These are phyloP conservation scores for Agonopterix alstromeriana DNA, from an alignment of 2,888 invertebrate genomes.

Conservation along the genomic window DNA sequence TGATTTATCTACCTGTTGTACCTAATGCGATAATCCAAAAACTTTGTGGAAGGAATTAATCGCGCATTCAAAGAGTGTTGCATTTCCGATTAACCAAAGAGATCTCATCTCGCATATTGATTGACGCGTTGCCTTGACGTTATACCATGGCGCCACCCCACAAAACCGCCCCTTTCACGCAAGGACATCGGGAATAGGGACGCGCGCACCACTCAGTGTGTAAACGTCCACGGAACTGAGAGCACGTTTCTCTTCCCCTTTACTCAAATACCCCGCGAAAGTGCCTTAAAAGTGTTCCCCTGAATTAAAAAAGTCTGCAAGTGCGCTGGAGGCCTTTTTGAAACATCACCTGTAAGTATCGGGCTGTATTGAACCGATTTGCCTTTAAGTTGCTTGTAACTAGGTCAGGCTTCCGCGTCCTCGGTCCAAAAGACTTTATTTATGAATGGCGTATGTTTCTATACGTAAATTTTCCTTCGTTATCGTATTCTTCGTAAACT, in stretches of 20 bases:
- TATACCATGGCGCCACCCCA: constrained; percentile 67
- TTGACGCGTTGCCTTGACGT: constrained; percentile 61
- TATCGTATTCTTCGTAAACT: neutral
- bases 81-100: constrained; percentile 36
- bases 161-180: constrained; percentile 65
- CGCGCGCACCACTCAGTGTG: constrained; percentile 70
- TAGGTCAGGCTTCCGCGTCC: constrained; percentile 71
- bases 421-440: constrained; percentile 53
- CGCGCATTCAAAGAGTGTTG: constrained; percentile 16
- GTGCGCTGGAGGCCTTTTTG: constrained; percentile 55
- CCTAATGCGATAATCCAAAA: neutral
- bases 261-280: constrained; percentile 38
- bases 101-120: constrained; percentile 71
- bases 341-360: constrained; percentile 58
- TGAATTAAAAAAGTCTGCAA: constrained; percentile 26
- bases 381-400: constrained; percentile 29
- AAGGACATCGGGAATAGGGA: constrained; percentile 72
- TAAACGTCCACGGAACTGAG: constrained; percentile 42
- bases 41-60: constrained; percentile 8
- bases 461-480: constrained; percentile 21
- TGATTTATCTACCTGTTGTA: neutral
- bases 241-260: constrained; percentile 40
- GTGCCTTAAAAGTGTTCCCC: constrained; percentile 28
- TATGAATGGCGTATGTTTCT: constrained; percentile 43
- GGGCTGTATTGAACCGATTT: constrained; percentile 13